Conservation (phyloP, 2,888 invertebrate genomes). For the Shargacucullia verbasci region DNA sequence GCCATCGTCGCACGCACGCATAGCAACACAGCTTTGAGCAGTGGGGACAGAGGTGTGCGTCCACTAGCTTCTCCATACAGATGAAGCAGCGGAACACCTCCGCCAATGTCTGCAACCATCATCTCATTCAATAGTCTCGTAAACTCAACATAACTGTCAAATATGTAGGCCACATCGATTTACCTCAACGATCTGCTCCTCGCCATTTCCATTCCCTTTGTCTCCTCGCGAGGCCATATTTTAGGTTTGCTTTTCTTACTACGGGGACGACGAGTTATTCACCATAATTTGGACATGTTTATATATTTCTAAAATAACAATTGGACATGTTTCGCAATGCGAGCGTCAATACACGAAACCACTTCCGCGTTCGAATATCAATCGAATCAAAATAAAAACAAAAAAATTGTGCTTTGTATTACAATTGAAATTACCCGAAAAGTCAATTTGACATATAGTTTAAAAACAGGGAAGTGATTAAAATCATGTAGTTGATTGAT, state of each 20-base stretch:
- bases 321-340: conserved; percentile 81
- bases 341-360: conserved; percentile 75
- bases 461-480: conserved; percentile 9
- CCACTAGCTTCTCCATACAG: conserved; percentile 98
- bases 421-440: conserved; percentile 43
- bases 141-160: conserved; percentile 70
- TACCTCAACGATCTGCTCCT: conserved; percentile 91
- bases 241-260: conserved; percentile 69
- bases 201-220: conserved; percentile 90
- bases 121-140: conserved; percentile 62
- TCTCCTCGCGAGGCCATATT: conserved; percentile 90
- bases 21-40: conserved; percentile 98
- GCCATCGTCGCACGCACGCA: conserved; percentile 97
- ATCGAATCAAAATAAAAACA: conserved; percentile 84
- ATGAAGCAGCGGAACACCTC: conserved; percentile 98
- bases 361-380: conserved; percentile 84
- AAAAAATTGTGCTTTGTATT: conserved; percentile 65
- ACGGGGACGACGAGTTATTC: conserved; percentile 70
- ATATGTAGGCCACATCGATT: conserved; percentile 86
- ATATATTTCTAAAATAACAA: conserved; percentile 74
- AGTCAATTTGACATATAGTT: conserved; percentile 11
- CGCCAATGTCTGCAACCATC: conserved; percentile 92
- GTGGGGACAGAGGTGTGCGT: conserved; percentile 98
- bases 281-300: conserved; percentile 85
- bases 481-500: neutral